Conservation (phyloP, 37 sponge, comb jelly and placozoan genomes). For the Theonella swinhoei region DNA sequence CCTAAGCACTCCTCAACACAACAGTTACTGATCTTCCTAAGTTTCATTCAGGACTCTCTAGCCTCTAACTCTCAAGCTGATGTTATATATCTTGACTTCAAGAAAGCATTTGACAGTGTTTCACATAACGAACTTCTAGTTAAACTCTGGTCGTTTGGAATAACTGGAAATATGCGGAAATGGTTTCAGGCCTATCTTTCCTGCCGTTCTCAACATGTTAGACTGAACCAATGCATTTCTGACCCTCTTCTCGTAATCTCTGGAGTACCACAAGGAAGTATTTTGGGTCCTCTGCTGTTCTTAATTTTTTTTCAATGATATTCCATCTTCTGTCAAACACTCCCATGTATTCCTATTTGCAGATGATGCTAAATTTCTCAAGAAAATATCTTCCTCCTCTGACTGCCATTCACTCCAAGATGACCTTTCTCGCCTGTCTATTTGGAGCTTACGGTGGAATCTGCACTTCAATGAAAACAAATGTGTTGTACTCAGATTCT, state of each 20-base stretch:
- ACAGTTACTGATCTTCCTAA: background rate
- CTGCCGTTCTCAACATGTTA: constrained; percentile 3
- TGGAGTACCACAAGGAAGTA: constrained; percentile 45
- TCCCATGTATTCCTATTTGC: background rate
- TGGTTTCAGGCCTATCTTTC: constrained; percentile 17
- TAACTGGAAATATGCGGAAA: constrained; percentile 30
- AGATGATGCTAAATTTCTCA: constrained; percentile 15
- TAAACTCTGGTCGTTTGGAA: constrained; percentile 33
- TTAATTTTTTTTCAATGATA: constrained; percentile 19
- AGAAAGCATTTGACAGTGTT: constrained; percentile 58
- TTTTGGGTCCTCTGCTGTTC: constrained; percentile 27
- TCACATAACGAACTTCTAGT: constrained; percentile 38
- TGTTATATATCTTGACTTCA: constrained; percentile 43
- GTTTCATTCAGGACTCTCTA: background rate
- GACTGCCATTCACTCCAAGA: background rate
- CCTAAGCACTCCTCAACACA: background rate
- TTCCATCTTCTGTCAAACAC: background rate
- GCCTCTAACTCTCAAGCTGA: background rate
- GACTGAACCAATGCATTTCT: background rate
- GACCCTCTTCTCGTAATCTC: constrained; percentile 13
- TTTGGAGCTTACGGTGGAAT: background rate
- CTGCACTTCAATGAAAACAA: background rate
- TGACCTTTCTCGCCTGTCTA: background rate
- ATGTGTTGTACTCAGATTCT: background rate
- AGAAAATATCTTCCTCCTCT: background rate